A percentile compares a stretch with the other conserved stretches of the same genome.
These are phyloP conservation scores for Acrossocheilus wenchowensis DNA, from an alignment of 2,797 vertebrate genomes.

Conservation along the genomic window DNA sequence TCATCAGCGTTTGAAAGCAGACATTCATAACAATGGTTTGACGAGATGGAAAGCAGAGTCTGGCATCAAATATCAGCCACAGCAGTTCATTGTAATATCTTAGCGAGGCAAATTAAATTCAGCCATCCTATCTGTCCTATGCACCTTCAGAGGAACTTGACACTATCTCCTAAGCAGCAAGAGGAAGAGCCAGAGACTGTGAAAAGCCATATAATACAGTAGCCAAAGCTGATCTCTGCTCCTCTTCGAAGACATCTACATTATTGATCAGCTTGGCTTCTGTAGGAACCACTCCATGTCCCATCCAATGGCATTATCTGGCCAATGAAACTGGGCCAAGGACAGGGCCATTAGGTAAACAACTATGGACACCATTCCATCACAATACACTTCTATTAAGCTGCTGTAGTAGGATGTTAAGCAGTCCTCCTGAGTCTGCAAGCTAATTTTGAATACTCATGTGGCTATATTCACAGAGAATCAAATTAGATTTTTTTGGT, in stretches of 20 bases:
- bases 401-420: background rate
- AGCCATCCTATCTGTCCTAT: constrained; percentile 74
- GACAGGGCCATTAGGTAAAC: background rate
- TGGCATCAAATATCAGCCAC: constrained; percentile 72
- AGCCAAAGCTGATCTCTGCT: constrained; percentile 64
- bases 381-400: background rate
- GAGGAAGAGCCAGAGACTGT: constrained; percentile 51
- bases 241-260: constrained; percentile 79
- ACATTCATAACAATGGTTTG: constrained; percentile 64
- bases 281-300: constrained; percentile 62
- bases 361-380: background rate
- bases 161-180: constrained; percentile 59
- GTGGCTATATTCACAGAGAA: background rate
- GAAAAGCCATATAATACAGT: constrained; percentile 56
- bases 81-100: constrained; percentile 78
- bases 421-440: background rate
- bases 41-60: constrained; percentile 59
- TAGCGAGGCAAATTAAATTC: constrained; percentile 75
- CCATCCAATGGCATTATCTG: constrained; percentile 41
- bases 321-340: constrained; percentile 1
- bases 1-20: constrained; percentile 40
- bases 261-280: constrained; percentile 77
- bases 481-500: background rate
- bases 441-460: background rate
- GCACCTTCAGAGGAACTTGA: constrained; percentile 75